Evolutionary conservation across 2,888 invertebrate species (phyloP).

Genomic region (Corythucha ciliata): DNA sequence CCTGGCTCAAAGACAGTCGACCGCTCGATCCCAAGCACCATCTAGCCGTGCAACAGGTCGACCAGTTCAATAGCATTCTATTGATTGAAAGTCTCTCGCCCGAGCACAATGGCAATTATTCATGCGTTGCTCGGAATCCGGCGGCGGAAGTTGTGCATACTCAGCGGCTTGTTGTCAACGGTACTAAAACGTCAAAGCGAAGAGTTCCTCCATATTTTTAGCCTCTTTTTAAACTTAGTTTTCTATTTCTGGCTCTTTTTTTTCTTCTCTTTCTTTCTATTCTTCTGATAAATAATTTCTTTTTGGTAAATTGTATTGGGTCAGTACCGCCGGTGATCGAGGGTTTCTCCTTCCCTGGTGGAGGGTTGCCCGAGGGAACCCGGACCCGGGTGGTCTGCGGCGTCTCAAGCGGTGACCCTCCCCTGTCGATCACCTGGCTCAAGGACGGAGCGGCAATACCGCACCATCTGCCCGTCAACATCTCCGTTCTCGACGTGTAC

Average conservation of each 20-base stretch:
- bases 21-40: slow-evolving; percentile 47
- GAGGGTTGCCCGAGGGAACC: slow-evolving; percentile 71
- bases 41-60: slow-evolving; percentile 61
- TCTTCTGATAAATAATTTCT: slow-evolving; percentile 1
- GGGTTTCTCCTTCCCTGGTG: slow-evolving; percentile 69
- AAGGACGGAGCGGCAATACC: slow-evolving; percentile 53
- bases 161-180: slow-evolving; percentile 65
- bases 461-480: slow-evolving; percentile 51
- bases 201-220: slow-evolving; percentile 23
- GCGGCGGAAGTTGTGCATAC: slow-evolving; percentile 65
- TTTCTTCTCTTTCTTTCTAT: slow-evolving; percentile 20
- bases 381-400: slow-evolving; percentile 72
- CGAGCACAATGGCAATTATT: slow-evolving; percentile 69
- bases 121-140: slow-evolving; percentile 61
- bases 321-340: slow-evolving; percentile 77
- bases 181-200: slow-evolving; percentile 43
- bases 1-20: slow-evolving; percentile 66
- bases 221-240: slow-evolving; percentile 32
- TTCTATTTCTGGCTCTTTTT: slow-evolving; percentile 41
- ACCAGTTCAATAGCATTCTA: slow-evolving; percentile 67
- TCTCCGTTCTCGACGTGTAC: slow-evolving; percentile 64
- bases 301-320: slow-evolving; percentile 16
- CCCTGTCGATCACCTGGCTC: slow-evolving; percentile 69
- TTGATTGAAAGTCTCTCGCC: slow-evolving; percentile 65
- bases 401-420: slow-evolving; percentile 70